Evolutionary conservation across 2,113 vertebrate species (phyloP).

Genomic region (Pedionomus torquatus): DNA sequence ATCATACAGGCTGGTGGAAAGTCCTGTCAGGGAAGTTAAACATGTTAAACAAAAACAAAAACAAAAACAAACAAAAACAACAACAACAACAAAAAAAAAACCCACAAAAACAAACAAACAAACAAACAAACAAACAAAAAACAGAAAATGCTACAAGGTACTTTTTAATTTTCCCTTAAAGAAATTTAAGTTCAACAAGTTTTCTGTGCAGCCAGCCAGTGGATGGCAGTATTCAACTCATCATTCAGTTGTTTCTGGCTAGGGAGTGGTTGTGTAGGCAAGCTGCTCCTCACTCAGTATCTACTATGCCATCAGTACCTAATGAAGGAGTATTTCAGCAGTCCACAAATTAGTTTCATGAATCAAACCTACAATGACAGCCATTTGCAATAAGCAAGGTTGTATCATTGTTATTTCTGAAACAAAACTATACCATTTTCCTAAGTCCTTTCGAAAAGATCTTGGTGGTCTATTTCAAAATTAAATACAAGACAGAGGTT

Average conservation of each 20-base stretch:
- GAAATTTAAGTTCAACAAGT: neutral
- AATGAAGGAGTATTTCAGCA: neutral
- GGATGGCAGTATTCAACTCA: neutral
- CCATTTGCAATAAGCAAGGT: neutral
- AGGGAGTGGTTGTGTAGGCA: neutral
- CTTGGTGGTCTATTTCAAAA: neutral
- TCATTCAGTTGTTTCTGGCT: neutral
- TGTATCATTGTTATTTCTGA: neutral
- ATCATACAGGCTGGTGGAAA: neutral
- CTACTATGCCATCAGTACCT: neutral
- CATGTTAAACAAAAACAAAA: neutral
- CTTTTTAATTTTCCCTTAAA: neutral
- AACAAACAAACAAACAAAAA: too few relatives aligned
- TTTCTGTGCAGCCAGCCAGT: neutral
- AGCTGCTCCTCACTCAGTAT: neutral
- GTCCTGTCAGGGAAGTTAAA: neutral
- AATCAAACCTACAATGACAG: neutral
- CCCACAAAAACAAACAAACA: too few relatives aligned
- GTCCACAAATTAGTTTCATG: neutral
- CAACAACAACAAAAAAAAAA: too few relatives aligned
- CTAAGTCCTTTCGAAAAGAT: neutral
- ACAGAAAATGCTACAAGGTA: neutral
- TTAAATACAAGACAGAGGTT: neutral
- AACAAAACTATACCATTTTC: neutral
- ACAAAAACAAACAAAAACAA: too few relatives aligned